phyloP scores from a whole-genome alignment of 2,113 vertebrate genomes.

The Alces alces region DNA sequence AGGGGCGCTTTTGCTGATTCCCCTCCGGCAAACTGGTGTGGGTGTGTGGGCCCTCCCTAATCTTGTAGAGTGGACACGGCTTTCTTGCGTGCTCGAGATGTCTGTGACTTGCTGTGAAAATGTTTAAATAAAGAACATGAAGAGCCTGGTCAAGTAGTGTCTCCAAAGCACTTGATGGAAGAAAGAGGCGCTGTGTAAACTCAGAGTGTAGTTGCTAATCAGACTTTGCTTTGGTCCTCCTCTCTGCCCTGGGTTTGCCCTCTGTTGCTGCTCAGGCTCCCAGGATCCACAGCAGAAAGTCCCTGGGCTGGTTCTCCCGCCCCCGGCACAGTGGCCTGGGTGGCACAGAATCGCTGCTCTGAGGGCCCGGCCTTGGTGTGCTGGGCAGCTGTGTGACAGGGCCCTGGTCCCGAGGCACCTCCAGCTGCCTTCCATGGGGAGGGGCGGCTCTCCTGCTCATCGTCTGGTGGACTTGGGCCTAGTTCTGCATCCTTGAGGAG shows the following conservation, averaged over 20 bases:
- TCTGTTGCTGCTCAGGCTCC: background rate
- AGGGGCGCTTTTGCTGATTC: background rate
- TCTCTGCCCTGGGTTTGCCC: background rate
- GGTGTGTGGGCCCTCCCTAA: background rate
- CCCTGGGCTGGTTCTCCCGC: background rate
- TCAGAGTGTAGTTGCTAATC: background rate
- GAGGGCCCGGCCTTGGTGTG: background rate
- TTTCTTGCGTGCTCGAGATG: background rate
- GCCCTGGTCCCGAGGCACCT: background rate
- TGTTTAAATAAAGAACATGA: background rate
- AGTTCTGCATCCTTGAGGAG: background rate
- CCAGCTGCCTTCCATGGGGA: background rate
- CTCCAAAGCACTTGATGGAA: background rate
- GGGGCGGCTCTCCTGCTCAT: background rate
- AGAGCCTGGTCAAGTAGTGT: conserved; percentile 15
- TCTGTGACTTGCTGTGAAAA: background rate
- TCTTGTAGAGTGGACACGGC: background rate
- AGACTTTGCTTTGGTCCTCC: background rate
- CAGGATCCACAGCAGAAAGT: background rate
- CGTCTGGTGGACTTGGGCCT: background rate
- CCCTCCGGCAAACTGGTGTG: background rate
- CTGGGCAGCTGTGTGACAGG: background rate
- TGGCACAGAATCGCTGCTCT: background rate
- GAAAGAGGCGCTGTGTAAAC: background rate
- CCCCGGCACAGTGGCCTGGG: background rate